Evolutionary conservation across 2,113 vertebrate genomes (phyloP), one percentile per base, ranked within the genome.

Genomic region (Todiramphus saurophagus): DNA sequence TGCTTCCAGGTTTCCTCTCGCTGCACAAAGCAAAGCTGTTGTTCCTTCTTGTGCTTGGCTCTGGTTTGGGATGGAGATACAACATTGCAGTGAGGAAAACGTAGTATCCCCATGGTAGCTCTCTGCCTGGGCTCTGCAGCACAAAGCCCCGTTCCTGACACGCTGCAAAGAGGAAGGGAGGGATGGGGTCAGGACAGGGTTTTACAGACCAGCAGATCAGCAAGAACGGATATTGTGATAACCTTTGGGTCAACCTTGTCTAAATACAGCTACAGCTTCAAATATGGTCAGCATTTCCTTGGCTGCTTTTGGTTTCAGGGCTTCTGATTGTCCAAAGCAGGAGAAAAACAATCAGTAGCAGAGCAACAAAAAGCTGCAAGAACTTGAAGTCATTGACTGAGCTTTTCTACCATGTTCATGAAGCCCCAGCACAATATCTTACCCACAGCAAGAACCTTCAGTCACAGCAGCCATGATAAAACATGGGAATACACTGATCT

Each of bases 381-480:
- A 7, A 2, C 24, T 24, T 18, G 16, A 51, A 58, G 39, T 30
- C 46, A 53, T 30, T 33, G 35, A 0, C 41, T 41, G 53, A 39
- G 25, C 28, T 92, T 68, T 46, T 21, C 41, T 23, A 21, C 5
- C 0, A 1, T 4, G 43, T 28, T 15, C 37, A 18, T 30, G 55
- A 56, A 87, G 50, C 25, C 39, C 27, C 41, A 33, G 24, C 43
- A 35, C 43, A 31, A 2, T 24, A 23, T 53, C 33, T 23, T 62
- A 16, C 33, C 30, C 51, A 4, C 31, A 46, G 18, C n/a, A 53
- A n/a, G 31, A 4, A 20, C 68, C 56, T 16, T 1, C 23, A 21
- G 84, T 37, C 66, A 7, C 2, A 2, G 19, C 46, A 35, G n/a
- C 60, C 2, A 0, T 30, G 33, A 14, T 16, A 50, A 43, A 31